Conservation (phyloP, 2,113 vertebrate genomes). For the Catharus minimus region DNA sequence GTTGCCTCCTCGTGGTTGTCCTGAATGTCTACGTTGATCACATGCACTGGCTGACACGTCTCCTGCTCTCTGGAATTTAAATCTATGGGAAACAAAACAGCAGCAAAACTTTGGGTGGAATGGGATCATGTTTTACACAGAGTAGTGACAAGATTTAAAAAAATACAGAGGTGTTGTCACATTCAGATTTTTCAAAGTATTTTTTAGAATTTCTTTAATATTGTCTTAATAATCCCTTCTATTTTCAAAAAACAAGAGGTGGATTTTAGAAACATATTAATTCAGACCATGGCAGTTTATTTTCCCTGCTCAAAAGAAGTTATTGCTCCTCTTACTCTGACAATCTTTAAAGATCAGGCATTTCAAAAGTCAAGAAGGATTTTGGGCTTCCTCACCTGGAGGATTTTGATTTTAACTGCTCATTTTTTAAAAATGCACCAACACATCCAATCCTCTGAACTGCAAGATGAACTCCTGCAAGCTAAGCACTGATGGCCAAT, state of each 20-base stretch:
- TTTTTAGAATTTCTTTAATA: not conserved
- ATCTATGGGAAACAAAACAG: conserved; percentile 59
- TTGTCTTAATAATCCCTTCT: not conserved
- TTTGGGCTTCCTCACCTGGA: not conserved
- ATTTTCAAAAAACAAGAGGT: not conserved
- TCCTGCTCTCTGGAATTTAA: conserved; percentile 94
- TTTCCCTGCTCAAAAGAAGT: not conserved
- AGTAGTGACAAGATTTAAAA: accelerated
- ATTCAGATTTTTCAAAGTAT: not conserved
- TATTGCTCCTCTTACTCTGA: not conserved
- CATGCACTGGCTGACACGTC: conserved; percentile 93
- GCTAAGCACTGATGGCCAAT: not conserved
- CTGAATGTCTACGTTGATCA: conserved; percentile 98
- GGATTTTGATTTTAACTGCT: not conserved
- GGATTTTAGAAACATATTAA: not conserved
- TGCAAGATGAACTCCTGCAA: not conserved
- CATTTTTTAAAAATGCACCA: not conserved
- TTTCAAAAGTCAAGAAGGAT: not conserved
- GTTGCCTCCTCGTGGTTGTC: conserved; percentile 99
- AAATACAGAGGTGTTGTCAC: not conserved
- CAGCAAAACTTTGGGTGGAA: not conserved
- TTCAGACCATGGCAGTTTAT: not conserved
- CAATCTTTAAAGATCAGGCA: not conserved
- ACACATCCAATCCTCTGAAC: not conserved
- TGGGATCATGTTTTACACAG: accelerated